A percentile compares a stretch with the other conserved stretches of the same genome.
Conservation (phyloP, 2,888 invertebrate genomes). For the Parnassius smintheus region DNA sequence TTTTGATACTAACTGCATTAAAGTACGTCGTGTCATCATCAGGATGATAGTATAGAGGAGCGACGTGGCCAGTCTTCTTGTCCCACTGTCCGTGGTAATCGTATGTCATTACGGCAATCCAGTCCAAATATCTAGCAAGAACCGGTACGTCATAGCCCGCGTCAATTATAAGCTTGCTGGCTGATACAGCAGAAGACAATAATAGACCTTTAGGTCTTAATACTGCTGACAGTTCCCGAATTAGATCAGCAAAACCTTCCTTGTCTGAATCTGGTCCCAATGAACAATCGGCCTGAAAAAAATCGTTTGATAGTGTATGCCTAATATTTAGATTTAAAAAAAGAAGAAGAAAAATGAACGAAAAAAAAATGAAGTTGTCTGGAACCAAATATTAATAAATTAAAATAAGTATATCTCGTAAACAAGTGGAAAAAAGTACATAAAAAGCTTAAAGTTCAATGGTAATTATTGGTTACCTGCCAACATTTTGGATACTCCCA, state of each 20-base stretch:
- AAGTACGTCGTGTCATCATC: constrained; percentile 91
- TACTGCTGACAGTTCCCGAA: constrained; percentile 85
- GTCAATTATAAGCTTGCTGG: constrained; percentile 93
- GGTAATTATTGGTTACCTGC: constrained; percentile 80
- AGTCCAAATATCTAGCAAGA: constrained; percentile 88
- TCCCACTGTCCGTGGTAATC: constrained; percentile 97
- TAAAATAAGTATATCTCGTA: no score
- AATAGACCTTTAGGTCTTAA: constrained; percentile 85
- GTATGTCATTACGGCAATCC: constrained; percentile 96
- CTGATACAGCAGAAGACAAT: constrained; percentile 92
- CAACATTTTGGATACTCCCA: constrained; percentile 97
- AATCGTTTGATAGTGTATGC: background rate
- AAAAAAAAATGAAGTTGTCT: no score
- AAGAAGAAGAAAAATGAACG: no score
- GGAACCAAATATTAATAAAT: no score
- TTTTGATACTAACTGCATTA: constrained; percentile 85
- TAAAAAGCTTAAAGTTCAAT: background rate
- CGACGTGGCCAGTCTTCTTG: constrained; percentile 94
- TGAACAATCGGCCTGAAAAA: constrained; percentile 88
- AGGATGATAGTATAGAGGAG: constrained; percentile 90
- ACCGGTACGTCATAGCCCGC: constrained; percentile 91
- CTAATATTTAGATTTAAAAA: no score
- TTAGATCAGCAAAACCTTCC: constrained; percentile 86
- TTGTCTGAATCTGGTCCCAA: constrained; percentile 93
- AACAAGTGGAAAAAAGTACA: background rate